Evolutionary conservation across 2,888 invertebrate species (phyloP).

Genomic region (Iselma pallidipennis): DNA sequence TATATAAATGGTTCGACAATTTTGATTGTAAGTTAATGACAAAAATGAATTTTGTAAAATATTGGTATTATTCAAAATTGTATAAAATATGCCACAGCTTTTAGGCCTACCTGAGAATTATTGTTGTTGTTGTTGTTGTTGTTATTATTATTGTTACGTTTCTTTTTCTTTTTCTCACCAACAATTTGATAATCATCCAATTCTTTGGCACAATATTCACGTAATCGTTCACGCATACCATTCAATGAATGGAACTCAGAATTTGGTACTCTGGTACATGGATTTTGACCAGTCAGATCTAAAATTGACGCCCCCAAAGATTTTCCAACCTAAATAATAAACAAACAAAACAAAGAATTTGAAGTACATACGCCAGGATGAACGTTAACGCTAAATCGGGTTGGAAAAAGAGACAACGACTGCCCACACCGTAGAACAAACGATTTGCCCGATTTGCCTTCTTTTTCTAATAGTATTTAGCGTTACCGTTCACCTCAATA

Average conservation of each 20-base stretch:
- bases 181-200: slow-evolving; percentile 26
- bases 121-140: slow-evolving; percentile 32
- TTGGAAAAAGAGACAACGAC: too few relatives aligned
- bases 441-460: too few relatives aligned
- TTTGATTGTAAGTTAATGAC: slow-evolving; percentile 18
- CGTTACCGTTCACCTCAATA: too few relatives aligned
- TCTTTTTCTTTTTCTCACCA: slow-evolving; percentile 11
- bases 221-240: slow-evolving; percentile 69
- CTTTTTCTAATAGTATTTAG: too few relatives aligned
- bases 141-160: slow-evolving; percentile 28
- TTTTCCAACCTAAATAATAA: slow-evolving; percentile 68
- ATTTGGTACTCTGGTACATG: slow-evolving; percentile 78
- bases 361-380: not conserved
- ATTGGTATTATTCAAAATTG: slow-evolving; percentile 25
- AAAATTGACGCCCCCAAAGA: slow-evolving; percentile 82
- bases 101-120: slow-evolving; percentile 49
- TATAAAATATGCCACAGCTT: slow-evolving; percentile 27
- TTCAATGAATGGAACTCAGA: slow-evolving; percentile 76
- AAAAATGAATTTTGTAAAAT: too few relatives aligned
- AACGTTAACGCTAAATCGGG: too few relatives aligned
- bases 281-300: slow-evolving; percentile 80
- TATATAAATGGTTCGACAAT: slow-evolving; percentile 2
- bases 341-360: not conserved
- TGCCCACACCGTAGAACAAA: too few relatives aligned
- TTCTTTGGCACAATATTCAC: slow-evolving; percentile 47